phyloP scores from a whole-genome alignment of 2,113 vertebrate genomes.

The Clarias magur region DNA sequence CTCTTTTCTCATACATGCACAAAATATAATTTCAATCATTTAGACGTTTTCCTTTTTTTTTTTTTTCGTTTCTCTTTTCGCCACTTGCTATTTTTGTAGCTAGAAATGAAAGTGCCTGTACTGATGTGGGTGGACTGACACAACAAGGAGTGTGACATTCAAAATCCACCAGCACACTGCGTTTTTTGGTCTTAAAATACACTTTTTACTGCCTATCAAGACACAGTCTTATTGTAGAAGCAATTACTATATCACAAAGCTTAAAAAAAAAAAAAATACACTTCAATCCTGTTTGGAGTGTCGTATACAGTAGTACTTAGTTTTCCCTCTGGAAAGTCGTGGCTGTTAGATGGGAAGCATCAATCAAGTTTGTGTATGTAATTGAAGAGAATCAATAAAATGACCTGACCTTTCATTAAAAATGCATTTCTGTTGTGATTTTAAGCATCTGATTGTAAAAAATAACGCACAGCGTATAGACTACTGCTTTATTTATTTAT shows the following conservation, averaged over 20 bases:
- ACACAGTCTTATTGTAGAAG: background rate
- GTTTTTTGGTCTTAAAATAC: slow-evolving; percentile 19
- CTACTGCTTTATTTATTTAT: background rate
- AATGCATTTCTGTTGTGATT: background rate
- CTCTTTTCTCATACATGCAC: background rate
- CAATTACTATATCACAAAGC: background rate
- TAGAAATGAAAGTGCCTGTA: slow-evolving; percentile 13
- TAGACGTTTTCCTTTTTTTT: background rate
- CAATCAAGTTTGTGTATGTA: background rate
- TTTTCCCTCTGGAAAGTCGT: too few relatives aligned
- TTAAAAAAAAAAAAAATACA: background rate
- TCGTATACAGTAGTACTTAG: background rate
- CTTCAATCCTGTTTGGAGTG: background rate
- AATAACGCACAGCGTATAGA: background rate
- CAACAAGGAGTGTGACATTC: slow-evolving; percentile 22
- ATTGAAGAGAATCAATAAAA: background rate
- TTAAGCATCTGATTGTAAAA: background rate
- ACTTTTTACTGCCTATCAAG: background rate
- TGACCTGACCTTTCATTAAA: background rate
- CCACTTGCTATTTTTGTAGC: background rate
- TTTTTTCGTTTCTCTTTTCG: background rate
- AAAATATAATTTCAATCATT: background rate
- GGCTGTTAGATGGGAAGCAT: background rate
- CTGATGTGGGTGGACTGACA: slow-evolving; percentile 31
- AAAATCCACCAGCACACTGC: slow-evolving; percentile 23